Evolutionary conservation across 2,113 vertebrate genomes (phyloP).

Genomic region (Okapia johnstoni): DNA sequence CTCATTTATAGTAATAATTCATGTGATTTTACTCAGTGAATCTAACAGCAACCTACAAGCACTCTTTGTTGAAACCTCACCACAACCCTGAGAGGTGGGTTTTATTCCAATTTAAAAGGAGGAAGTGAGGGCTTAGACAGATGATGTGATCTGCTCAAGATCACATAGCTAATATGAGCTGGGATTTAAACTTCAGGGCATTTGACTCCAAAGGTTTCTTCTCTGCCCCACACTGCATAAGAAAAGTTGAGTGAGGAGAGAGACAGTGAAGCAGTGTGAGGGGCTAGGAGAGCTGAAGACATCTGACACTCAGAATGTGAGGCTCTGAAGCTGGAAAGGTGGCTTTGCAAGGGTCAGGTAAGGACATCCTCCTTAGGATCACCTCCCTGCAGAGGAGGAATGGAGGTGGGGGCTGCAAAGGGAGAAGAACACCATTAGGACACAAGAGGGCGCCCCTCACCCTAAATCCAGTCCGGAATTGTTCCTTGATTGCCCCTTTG

Average conservation of each 20-base stretch:
- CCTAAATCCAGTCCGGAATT: not conserved
- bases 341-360: not conserved
- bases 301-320: not conserved
- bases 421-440: not conserved
- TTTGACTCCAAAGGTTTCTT: not conserved
- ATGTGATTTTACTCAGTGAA: not conserved
- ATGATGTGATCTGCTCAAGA: not conserved
- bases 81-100: not conserved
- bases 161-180: not conserved
- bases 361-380: not conserved
- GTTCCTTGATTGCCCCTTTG: not conserved
- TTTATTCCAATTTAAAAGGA: not conserved
- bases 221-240: not conserved
- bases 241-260: not conserved
- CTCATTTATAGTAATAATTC: not conserved
- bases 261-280: not conserved
- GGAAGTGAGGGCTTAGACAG: not conserved
- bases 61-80: not conserved
- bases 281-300: not conserved
- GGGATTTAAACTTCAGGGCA: not conserved
- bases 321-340: not conserved
- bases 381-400: not conserved
- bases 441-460: constrained; percentile 66
- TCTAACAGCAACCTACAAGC: not conserved
- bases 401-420: not conserved